phyloP scores from a whole-genome alignment of 2,113 vertebrate genomes.

The Prunella fulvescens region DNA sequence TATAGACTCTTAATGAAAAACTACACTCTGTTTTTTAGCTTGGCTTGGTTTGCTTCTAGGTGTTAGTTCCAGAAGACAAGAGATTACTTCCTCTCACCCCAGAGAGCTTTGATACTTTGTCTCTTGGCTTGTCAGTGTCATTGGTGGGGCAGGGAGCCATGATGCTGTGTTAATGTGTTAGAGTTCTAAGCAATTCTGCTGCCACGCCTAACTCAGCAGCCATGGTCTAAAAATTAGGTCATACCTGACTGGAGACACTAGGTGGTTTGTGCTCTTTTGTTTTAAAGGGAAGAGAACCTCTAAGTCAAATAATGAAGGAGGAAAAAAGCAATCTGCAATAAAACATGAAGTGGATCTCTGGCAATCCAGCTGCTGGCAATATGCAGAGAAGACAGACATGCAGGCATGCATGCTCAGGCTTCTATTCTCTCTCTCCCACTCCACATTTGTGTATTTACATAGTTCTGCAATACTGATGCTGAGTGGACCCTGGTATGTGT shows the following conservation, averaged over 20 bases:
- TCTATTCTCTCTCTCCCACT: not conserved
- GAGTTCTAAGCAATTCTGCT: not conserved
- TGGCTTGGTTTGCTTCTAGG: not conserved
- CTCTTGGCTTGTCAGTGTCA: not conserved
- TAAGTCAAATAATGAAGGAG: not conserved
- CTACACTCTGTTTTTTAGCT: not conserved
- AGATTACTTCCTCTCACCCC: no score
- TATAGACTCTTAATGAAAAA: not conserved
- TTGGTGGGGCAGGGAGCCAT: not conserved
- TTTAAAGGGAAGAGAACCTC: not conserved
- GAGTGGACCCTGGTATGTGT: not conserved
- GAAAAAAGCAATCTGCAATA: not conserved
- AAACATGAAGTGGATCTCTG: not conserved
- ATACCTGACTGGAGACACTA: not conserved
- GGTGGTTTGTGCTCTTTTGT: not conserved
- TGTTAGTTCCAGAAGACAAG: not conserved
- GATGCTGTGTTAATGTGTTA: not conserved
- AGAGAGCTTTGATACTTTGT: no score
- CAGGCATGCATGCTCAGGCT: not conserved
- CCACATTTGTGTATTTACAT: not conserved
- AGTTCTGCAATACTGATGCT: not conserved
- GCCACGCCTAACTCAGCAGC: not conserved
- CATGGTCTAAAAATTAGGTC: constrained; percentile 3
- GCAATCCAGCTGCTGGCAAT: not conserved
- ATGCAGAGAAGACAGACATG: not conserved